Evolutionary conservation across 2,797 vertebrate genomes (phyloP).

Genomic region (Anolis apletophallus): DNA sequence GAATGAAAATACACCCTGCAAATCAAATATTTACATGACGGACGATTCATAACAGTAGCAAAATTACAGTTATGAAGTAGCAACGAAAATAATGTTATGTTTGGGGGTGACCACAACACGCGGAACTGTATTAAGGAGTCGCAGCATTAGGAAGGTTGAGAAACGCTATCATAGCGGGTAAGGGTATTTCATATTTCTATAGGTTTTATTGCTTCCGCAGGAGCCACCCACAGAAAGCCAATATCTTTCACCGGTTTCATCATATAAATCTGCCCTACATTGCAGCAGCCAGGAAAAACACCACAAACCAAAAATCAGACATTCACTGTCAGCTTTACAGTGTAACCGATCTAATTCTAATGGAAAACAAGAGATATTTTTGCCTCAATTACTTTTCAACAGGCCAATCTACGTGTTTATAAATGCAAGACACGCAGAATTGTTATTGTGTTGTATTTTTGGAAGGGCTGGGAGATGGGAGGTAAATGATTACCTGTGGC

Average conservation of each 20-base stretch:
- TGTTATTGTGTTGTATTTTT: not conserved
- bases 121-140: no score
- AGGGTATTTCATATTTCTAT: no score
- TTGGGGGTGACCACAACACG: no score
- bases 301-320: not conserved
- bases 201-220: not conserved
- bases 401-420: not conserved
- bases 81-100: no score
- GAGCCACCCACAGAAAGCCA: not conserved
- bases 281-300: not conserved
- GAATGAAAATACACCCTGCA: no score
- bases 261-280: fast-evolving
- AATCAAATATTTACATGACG: no score
- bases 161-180: no score
- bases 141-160: no score
- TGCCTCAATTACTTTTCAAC: not conserved
- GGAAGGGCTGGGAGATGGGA: not conserved
- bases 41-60: no score
- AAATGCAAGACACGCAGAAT: slow-evolving; percentile 4
- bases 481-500: not conserved
- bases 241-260: fast-evolving
- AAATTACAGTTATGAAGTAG: no score
- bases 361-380: not conserved
- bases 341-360: not conserved
- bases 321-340: not conserved